phyloP scores from a whole-genome alignment of 1,140 invertebrate species.

The Leptinotarsa defecta region DNA sequence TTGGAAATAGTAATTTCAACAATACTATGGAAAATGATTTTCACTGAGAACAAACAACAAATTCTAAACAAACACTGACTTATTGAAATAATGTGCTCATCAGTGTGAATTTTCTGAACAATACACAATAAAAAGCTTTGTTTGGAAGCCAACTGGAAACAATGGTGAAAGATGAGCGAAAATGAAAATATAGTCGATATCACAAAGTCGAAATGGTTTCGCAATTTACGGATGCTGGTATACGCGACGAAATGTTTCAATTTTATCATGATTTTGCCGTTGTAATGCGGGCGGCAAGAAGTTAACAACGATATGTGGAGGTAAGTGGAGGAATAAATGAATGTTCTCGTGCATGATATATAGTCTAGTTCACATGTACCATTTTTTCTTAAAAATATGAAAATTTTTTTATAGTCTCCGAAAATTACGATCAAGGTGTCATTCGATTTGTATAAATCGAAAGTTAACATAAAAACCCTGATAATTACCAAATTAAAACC shows the following conservation, averaged over 20 bases:
- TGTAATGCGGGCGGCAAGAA: background rate
- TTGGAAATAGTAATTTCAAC: too few species aligned
- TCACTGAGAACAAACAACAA: background rate
- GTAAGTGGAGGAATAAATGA: constrained; percentile 21
- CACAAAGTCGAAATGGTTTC: background rate
- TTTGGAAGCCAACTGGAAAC: background rate
- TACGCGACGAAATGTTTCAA: constrained; percentile 1
- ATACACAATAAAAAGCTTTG: background rate
- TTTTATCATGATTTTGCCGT: constrained; percentile 14
- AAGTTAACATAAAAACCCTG: too few species aligned
- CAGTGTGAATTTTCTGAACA: background rate
- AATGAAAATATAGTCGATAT: background rate
- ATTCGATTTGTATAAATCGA: too few species aligned
- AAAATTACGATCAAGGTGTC: too few species aligned
- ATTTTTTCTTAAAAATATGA: too few species aligned
- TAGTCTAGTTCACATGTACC: too few species aligned
- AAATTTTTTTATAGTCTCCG: too few species aligned
- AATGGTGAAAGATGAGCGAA: background rate
- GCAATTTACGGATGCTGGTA: background rate
- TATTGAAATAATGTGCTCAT: background rate
- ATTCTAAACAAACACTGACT: background rate
- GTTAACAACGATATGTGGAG: constrained; percentile 10
- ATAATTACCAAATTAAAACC: too few species aligned
- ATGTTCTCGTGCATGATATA: constrained; percentile 11
- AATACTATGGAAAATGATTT: too few species aligned